Base-by-base conservation (phyloP, 2,113 vertebrate genomes). In the Anser cygnoides region DNA sequence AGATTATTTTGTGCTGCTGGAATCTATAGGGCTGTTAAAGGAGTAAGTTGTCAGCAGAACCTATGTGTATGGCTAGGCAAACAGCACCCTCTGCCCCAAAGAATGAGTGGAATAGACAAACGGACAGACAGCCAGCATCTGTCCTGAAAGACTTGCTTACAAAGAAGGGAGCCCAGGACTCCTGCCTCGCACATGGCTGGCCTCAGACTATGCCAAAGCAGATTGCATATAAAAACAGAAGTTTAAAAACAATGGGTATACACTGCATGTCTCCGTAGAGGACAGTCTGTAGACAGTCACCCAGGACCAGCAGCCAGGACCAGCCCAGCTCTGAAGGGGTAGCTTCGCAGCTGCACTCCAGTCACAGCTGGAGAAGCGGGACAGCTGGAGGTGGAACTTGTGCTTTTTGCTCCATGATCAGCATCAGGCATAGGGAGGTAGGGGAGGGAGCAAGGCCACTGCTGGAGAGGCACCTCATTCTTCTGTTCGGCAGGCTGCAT, bases 51-150 rank as follows among this genome's bases (percentile, higher is more conserved):
- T 57, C 59, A 77, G 90, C 57, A 79, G 71, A 77, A 91, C 74
- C 83, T 41, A 2, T 3, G 33, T 19, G 7, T 23, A 50, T 1
- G 2, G 83, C 49, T 68, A 73, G 59, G 31, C 28, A 89, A 89
- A 81, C 96, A 96, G 62, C 80, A 65, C 90, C 78, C 79, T 96
- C 90, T 85, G 97, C 92, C 68, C 95, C 76, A 63, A 41, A 61
- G 35, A 82, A 85, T 1, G 39, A 81, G 90, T 74, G 92, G 58
- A 71, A 41, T 26, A 71, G 73, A 70, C 5, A 52, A 23, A 52
- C 13, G 50, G 87, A 80, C 92, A 93, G 92, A 49, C 81, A 81
- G 71, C 78, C 78, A 88, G 90, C 93, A 88, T 93, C 94, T 80
- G 91, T 84, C 93, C 90, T 29, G 57, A 71, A 31, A 68, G 73